phyloP scores from a whole-genome alignment of 2,113 vertebrate genomes.

The Silurus asotus region DNA sequence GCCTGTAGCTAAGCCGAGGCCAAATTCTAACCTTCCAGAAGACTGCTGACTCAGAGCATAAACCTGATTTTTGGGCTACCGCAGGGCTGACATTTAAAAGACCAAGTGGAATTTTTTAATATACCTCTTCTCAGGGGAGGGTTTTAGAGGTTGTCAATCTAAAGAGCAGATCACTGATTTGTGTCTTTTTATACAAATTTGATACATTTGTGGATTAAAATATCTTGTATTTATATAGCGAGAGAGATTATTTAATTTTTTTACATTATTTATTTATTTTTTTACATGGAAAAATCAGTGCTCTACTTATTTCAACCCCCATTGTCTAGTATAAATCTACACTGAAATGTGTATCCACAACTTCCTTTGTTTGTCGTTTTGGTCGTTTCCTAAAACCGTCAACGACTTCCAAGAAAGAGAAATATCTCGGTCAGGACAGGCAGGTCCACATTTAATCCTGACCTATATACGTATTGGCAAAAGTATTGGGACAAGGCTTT shows the following conservation, averaged over 20 bases:
- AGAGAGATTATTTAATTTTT: too few relatives aligned
- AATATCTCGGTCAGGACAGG: too few relatives aligned
- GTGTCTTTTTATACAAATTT: background rate
- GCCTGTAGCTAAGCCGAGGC: constrained; percentile 14
- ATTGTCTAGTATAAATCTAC: background rate
- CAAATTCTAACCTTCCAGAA: constrained; percentile 20
- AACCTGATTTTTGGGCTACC: constrained; percentile 4
- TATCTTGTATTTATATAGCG: too few relatives aligned
- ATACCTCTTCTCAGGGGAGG: background rate
- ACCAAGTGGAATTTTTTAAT: constrained; percentile 30
- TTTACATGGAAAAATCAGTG: too few relatives aligned
- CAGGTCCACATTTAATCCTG: too few relatives aligned
- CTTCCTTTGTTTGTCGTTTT: background rate
- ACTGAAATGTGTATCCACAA: background rate
- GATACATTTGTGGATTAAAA: too few relatives aligned
- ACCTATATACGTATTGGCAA: too few relatives aligned
- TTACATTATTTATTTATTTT: too few relatives aligned
- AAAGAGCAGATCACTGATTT: too few relatives aligned
- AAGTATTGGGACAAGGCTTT: too few relatives aligned
- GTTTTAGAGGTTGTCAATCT: background rate
- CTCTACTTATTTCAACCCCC: too few relatives aligned
- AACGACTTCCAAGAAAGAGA: background rate
- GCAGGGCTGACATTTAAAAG: constrained; percentile 30
- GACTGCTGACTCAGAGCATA: background rate
- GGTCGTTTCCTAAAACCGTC: background rate